phyloP scores from a whole-genome alignment of 2,113 vertebrate species.

The Rissa tridactyla region DNA sequence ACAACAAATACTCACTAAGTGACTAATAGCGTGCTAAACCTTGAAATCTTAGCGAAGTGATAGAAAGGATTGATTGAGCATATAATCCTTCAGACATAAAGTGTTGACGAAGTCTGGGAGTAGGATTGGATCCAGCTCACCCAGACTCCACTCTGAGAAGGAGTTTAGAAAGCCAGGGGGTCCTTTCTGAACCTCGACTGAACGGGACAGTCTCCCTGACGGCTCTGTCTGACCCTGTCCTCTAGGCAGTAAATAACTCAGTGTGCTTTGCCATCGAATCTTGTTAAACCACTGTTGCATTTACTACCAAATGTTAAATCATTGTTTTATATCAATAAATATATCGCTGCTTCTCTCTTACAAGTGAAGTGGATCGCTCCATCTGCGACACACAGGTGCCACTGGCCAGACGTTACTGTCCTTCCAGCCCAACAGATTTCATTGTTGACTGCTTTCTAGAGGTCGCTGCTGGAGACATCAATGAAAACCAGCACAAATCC shows the following conservation, averaged over 20 bases:
- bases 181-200: background rate
- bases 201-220: background rate
- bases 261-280: background rate
- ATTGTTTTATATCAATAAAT: background rate
- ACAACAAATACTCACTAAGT: background rate
- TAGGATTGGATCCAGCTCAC: background rate
- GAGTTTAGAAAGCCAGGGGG: background rate
- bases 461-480: background rate
- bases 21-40: background rate
- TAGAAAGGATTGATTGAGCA: background rate
- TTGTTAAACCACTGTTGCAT: background rate
- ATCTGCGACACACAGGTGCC: background rate
- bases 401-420: background rate
- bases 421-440: background rate
- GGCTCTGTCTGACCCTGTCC: background rate
- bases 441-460: background rate
- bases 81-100: background rate
- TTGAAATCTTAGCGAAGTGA: background rate
- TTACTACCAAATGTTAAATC: background rate
- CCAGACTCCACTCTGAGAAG: background rate
- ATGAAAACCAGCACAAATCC: background rate
- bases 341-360: background rate
- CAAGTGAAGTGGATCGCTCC: background rate
- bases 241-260: background rate
- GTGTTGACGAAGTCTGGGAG: background rate